Evolutionary conservation across 2,113 vertebrate genomes (phyloP).

Genomic region (Pteronura brasiliensis): DNA sequence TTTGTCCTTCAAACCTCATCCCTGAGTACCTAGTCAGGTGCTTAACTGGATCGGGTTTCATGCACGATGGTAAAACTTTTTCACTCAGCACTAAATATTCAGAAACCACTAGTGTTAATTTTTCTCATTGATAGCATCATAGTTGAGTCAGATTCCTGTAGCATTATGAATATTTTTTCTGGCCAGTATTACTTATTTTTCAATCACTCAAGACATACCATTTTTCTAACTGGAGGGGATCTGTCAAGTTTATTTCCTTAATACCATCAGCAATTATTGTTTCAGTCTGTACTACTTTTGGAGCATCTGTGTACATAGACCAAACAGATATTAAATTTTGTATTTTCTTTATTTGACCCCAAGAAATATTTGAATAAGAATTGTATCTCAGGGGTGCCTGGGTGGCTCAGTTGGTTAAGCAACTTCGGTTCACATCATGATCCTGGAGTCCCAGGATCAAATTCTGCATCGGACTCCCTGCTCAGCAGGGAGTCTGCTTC

Average conservation of each 20-base stretch:
- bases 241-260: neutral
- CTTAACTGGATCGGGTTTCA: neutral
- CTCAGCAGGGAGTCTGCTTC: no score
- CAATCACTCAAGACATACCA: neutral
- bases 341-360: neutral
- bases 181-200: neutral
- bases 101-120: neutral
- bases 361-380: neutral
- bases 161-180: neutral
- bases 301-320: neutral
- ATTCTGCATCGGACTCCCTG: no score
- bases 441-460: no score
- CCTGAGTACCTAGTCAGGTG: neutral
- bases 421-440: no score
- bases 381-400: neutral
- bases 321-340: neutral
- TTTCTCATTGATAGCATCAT: neutral
- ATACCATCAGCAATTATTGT: neutral
- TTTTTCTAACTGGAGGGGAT: neutral
- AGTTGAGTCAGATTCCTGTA: neutral
- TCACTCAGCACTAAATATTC: neutral
- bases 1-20: neutral
- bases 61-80: neutral
- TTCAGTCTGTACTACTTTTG: neutral
- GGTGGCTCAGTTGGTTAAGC: no score